Evolutionary conservation across 2,797 vertebrate genomes (phyloP).

Genomic region (Clamator glandarius): DNA sequence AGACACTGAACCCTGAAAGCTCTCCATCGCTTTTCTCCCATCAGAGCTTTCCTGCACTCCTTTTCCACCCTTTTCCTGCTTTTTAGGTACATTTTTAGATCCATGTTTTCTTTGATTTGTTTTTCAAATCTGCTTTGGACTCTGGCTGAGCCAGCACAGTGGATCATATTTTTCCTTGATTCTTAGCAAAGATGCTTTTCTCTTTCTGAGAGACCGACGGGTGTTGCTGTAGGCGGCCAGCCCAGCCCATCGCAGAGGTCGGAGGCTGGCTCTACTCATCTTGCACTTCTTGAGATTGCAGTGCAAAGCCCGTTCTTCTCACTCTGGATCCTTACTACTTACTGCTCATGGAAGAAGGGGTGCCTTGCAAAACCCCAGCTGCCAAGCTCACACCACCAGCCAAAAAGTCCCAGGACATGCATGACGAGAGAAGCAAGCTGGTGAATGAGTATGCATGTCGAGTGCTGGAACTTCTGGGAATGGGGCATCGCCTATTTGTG

Average conservation of each 20-base stretch:
- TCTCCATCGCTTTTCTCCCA: conserved; percentile 33
- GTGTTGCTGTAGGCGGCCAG: conserved; percentile 49
- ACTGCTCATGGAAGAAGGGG: conserved; percentile 88
- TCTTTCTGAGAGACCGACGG: conserved; percentile 29
- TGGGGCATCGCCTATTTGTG: conserved; percentile 98
- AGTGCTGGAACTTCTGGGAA: conserved; percentile 95
- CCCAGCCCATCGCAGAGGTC: conserved; percentile 1
- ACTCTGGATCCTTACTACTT: conserved; percentile 84
- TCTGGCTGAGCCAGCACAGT: conserved; percentile 20
- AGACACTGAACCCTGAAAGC: conserved; percentile 42
- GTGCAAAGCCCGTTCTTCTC: conserved; percentile 68
- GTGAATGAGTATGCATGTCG: conserved; percentile 90
- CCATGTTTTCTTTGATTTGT: conserved; percentile 65
- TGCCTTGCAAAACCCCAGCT: conserved; percentile 83
- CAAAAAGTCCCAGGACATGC: conserved; percentile 87
- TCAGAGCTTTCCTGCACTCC: conserved; percentile 9
- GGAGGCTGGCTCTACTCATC: conserved; percentile 60
- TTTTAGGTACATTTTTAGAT: conserved; percentile 65
- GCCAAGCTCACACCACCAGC: conserved; percentile 85
- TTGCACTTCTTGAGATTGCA: conserved; percentile 53
- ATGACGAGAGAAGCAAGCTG: conserved; percentile 83
- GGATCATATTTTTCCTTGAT: conserved; percentile 66
- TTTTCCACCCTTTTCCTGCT: conserved; percentile 73
- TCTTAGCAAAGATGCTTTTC: conserved; percentile 70
- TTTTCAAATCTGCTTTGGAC: conserved; percentile 64